These are phyloP conservation scores for Eurois occulta DNA, from an alignment of 2,888 invertebrate species.

Conservation along the genomic window DNA sequence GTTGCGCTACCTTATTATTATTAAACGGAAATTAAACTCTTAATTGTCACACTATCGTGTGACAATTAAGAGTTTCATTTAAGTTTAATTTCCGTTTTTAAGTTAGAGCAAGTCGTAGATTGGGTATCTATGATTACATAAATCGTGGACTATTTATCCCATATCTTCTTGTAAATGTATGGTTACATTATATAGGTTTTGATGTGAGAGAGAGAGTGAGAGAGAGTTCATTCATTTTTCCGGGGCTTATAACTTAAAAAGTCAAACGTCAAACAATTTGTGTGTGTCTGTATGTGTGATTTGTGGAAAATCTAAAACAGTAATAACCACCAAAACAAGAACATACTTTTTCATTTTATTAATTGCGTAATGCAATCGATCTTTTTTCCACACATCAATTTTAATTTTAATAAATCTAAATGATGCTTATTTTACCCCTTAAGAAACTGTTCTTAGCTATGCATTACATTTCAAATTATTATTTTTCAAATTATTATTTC, in stretches of 20 bases:
- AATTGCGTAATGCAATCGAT: background rate
- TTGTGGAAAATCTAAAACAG: background rate
- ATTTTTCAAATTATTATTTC: no score
- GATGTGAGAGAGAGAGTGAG: background rate
- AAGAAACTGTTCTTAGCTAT: no score
- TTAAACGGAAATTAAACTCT: no score
- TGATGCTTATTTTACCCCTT: no score
- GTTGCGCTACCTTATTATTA: conserved; percentile 37
- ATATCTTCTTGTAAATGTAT: conserved; percentile 10
- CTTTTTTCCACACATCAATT: background rate
- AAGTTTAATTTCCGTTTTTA: conserved; percentile 51
- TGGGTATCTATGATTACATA: background rate
- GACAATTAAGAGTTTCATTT: conserved; percentile 57
- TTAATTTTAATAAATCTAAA: no score
- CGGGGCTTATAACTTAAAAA: background rate
- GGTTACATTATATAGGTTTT: background rate
- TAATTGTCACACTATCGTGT: no score
- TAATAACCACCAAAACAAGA: background rate
- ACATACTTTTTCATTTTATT: background rate
- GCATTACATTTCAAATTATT: no score
- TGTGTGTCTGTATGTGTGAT: background rate
- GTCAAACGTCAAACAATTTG: no score
- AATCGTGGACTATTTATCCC: background rate
- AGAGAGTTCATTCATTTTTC: no score
- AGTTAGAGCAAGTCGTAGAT: conserved; percentile 19